Evolutionary conservation across 2,113 vertebrate species (phyloP).

Genomic region (Amazona guildingii): DNA sequence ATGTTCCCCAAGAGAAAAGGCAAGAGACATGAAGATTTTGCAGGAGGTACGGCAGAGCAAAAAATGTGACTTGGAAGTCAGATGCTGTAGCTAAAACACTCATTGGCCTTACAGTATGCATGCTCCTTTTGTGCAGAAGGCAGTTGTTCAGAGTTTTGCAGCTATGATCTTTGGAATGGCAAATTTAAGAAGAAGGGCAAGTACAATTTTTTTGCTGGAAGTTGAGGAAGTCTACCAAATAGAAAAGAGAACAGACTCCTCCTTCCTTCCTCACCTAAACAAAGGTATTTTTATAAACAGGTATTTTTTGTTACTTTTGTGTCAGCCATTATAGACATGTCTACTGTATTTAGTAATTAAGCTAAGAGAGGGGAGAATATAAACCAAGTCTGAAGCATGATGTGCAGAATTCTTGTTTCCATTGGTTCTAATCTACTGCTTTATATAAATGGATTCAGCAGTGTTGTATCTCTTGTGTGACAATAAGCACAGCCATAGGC

Average conservation of each 20-base stretch:
- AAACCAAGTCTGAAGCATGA: not conserved
- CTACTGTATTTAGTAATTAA: not conserved
- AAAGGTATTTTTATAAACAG: not conserved
- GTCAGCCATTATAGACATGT: not conserved
- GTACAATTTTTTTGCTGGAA: not conserved
- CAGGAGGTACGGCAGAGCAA: conserved; percentile 78
- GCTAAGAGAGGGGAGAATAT: not conserved
- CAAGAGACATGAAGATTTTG: conserved; percentile 63
- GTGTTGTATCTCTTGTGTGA: not conserved
- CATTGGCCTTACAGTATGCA: not conserved
- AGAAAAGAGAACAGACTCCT: not conserved
- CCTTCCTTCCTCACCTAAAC: not conserved
- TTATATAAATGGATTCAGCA: not conserved
- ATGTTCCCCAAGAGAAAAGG: conserved; percentile 77
- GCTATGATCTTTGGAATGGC: not conserved
- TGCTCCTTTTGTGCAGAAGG: not conserved
- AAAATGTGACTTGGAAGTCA: conserved; percentile 78
- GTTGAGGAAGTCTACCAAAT: not conserved
- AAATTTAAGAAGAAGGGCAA: not conserved
- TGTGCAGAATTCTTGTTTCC: not conserved
- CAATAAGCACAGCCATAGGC: not conserved
- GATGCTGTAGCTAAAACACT: conserved; percentile 23
- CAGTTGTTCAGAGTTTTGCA: not conserved
- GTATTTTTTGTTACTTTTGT: not conserved
- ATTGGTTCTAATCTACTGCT: not conserved